Percentiles rank a stretch among this genome's conserved stretches.
These are phyloP conservation scores for Ibidorhyncha struthersii DNA, from an alignment of 2,113 vertebrate genomes.

Conservation along the genomic window DNA sequence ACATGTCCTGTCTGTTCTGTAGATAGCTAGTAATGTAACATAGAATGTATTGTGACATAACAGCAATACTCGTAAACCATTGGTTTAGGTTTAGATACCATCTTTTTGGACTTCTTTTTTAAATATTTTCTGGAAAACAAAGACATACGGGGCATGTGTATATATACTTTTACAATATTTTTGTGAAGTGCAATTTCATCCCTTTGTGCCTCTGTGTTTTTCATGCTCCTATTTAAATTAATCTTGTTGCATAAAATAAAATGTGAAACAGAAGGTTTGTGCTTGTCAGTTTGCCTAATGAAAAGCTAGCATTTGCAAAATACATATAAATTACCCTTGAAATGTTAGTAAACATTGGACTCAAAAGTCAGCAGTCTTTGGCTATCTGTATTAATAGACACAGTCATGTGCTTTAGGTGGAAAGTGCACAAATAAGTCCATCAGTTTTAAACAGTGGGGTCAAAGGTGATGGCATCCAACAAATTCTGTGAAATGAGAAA, in stretches of 20 bases:
- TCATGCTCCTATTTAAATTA: background rate
- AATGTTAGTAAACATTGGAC: background rate
- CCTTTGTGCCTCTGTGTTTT: background rate
- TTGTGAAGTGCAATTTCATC: background rate
- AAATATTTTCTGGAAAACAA: background rate
- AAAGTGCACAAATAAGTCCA: background rate
- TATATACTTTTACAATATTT: background rate
- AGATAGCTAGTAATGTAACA: background rate
- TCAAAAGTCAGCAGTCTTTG: background rate
- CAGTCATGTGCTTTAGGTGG: background rate
- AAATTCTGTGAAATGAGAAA: constrained; percentile 13
- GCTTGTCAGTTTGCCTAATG: background rate
- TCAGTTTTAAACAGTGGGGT: background rate
- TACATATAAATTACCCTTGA: background rate
- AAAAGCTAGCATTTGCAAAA: background rate
- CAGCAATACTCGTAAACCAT: background rate
- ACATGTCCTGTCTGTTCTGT: background rate
- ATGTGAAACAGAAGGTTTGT: background rate
- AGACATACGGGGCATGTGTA: background rate
- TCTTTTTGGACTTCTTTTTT: background rate
- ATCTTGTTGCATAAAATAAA: background rate
- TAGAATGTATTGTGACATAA: background rate
- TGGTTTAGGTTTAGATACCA: background rate
- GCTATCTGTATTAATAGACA: background rate
- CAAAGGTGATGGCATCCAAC: background rate